Evolutionary conservation across 2,113 vertebrate genomes (phyloP).

Genomic region (Lagopus leucura): DNA sequence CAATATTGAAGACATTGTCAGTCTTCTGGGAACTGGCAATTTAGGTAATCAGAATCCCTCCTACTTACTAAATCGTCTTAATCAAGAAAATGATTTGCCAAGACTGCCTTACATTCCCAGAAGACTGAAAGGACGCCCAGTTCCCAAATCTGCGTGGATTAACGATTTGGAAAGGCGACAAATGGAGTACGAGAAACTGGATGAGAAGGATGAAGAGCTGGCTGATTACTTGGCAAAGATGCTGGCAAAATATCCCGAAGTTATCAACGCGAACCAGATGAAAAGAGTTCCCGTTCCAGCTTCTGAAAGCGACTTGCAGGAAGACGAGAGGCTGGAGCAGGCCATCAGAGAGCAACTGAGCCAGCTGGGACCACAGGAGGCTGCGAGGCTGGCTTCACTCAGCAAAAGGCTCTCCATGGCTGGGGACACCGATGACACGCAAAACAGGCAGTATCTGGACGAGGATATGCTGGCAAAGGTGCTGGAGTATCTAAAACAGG

Average conservation of each 20-base stretch:
- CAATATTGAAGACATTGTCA: constrained; percentile 87
- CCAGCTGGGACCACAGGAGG: constrained; percentile 79
- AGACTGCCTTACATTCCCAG: constrained; percentile 75
- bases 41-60: constrained; percentile 77
- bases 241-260: constrained; percentile 83
- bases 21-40: constrained; percentile 83
- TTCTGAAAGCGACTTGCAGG: constrained; percentile 68
- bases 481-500: constrained; percentile 88
- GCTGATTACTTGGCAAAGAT: constrained; percentile 87
- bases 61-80: constrained; percentile 79
- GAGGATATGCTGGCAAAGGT: constrained; percentile 89
- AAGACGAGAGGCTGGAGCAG: constrained; percentile 77
- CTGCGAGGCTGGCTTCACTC: constrained; percentile 65
- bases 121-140: constrained; percentile 70
- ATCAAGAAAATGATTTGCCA: constrained; percentile 75
- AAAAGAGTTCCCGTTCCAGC: constrained; percentile 78
- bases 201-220: constrained; percentile 86
- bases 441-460: constrained; percentile 79
- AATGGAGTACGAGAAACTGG: constrained; percentile 78
- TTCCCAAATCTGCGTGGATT: constrained; percentile 75
- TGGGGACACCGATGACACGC: constrained; percentile 57
- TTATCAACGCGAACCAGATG: constrained; percentile 74
- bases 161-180: constrained; percentile 76
- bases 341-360: constrained; percentile 83
- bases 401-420: constrained; percentile 78